A percentile compares a stretch with the other conserved stretches of the same genome.
phyloP scores from a whole-genome alignment of 1,140 invertebrate genomes.

The Hetaerina americana region DNA sequence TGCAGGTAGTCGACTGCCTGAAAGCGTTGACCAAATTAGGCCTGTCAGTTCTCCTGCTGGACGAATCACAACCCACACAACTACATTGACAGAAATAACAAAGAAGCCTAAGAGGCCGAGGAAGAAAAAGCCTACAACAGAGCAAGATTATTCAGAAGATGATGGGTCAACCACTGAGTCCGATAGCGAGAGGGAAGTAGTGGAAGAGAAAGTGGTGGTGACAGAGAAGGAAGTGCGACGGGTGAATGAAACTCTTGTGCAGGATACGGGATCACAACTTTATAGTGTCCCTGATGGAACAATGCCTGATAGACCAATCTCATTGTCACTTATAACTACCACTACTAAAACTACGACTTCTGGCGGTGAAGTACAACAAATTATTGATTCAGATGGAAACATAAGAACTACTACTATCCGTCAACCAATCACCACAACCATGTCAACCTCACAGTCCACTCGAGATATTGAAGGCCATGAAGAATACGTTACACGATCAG shows the following conservation, averaged over 20 bases:
- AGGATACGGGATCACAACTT: background rate
- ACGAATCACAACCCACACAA: background rate
- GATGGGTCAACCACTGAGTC: background rate
- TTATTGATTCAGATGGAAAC: background rate
- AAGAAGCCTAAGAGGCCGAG: background rate
- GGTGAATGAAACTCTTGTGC: background rate
- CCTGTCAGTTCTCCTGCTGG: background rate
- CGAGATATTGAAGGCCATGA: background rate
- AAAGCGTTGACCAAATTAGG: background rate
- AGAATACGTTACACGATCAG: background rate
- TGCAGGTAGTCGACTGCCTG: background rate
- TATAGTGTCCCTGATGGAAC: background rate
- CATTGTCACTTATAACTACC: background rate
- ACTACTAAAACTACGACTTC: background rate
- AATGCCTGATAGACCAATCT: background rate
- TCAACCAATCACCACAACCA: background rate
- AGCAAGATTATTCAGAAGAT: background rate
- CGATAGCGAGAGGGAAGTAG: background rate
- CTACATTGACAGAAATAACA: background rate
- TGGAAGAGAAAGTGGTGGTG: background rate
- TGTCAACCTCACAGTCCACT: background rate
- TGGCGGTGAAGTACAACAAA: background rate
- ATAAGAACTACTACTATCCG: background rate
- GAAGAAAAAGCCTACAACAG: background rate
- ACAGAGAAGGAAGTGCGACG: background rate